These are phyloP conservation scores for Diorhabda sublineata DNA, from an alignment of 1,140 invertebrate genomes.

Conservation along the genomic window DNA sequence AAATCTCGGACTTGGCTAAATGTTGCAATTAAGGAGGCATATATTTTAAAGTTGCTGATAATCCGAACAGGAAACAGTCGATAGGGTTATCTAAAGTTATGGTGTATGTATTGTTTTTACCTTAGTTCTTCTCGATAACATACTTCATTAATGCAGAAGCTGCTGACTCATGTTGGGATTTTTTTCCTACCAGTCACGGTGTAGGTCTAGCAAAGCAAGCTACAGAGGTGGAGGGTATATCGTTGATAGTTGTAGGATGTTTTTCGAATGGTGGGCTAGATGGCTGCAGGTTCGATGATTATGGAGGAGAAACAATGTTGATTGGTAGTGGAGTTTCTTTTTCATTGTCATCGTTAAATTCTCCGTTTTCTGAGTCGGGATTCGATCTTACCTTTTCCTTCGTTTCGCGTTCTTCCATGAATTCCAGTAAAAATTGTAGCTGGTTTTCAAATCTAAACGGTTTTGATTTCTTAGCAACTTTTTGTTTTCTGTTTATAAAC, in stretches of 20 bases:
- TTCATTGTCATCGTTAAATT: constrained; percentile 3
- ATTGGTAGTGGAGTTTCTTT: background rate
- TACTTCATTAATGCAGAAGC: constrained; percentile 3
- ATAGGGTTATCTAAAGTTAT: background rate
- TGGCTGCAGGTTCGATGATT: background rate
- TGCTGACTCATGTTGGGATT: constrained; percentile 1
- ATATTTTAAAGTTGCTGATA: too few relatives aligned
- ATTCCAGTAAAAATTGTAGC: constrained; percentile 4
- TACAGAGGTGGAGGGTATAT: background rate
- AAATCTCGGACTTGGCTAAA: too few relatives aligned
- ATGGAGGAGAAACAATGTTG: background rate
- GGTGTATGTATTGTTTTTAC: background rate
- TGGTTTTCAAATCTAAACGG: background rate
- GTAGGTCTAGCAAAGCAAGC: background rate
- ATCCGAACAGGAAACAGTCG: background rate
- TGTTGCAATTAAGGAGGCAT: too few relatives aligned
- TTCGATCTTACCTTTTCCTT: background rate
- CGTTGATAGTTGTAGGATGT: constrained; percentile 1
- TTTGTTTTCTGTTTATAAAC: background rate
- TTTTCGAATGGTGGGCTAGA: background rate
- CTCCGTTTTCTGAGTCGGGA: background rate
- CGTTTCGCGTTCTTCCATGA: background rate
- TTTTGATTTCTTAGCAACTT: constrained; percentile 6
- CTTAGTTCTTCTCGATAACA: constrained; percentile 1
- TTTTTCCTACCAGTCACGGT: background rate